Base-by-base conservation (phyloP, 1,140 invertebrate species). In the Calephelis virginiensis region DNA sequence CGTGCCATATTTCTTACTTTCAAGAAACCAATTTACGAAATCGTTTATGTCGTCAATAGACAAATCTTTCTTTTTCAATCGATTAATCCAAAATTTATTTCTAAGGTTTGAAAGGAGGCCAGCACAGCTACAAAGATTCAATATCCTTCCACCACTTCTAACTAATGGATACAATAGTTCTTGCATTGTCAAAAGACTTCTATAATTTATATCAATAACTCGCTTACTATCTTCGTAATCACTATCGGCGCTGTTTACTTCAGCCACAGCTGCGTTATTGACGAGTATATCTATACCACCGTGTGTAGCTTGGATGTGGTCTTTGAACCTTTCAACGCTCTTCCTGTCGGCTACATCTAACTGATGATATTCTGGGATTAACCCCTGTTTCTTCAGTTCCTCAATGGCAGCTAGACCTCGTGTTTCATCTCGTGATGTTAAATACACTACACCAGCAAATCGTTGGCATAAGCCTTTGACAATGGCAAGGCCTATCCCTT, bases 241-340 rank as follows among this genome's bases (percentile, higher is more conserved):
- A 67, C 92, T 93, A 2, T 59, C 12, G 12, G 93, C 84, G 66
- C 78, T 75, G 28, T 70, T 70, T 78, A 91, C 93, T 75, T 92
- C 95, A 8, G 94, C 92, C 56, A 97, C 95, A 0, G 93, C 96
- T 56, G 96, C 97, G 92, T 97, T 97, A 56, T 56, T 56, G 28
- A 56, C 17, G 28, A 56, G 50, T 56, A 56, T 1, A 56, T 56
- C 5, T 56, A 56, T 3, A 56, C 50, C 50, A 11, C 50, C 50
- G 28, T 56, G 28, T 10, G 17, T 56, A 10, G 17, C 50, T 56
- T 12, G 50, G 10, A 37, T 56, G 11, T 56, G 5, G 11, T 56
- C 17, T 37, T 14, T 37, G 50, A 56, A 56, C 11, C 28, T 56
- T 56, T 56, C 50, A 37, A 56, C 50, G 50, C 50, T 56, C 0